Conservation (phyloP, 1,140 invertebrate genomes). For the Mycetomoellerius zeteki region DNA sequence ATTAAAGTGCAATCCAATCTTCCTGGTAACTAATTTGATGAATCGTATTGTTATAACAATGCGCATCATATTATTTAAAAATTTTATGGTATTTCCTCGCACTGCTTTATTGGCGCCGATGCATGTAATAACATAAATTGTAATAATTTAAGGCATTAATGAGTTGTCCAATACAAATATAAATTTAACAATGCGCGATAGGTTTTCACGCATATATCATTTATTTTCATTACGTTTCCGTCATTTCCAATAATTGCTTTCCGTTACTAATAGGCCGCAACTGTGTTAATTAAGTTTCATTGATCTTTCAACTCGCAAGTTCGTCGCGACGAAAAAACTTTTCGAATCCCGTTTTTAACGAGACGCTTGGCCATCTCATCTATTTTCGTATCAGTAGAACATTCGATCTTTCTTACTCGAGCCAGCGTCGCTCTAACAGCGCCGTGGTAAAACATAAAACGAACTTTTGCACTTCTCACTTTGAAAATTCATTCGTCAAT, state of each 20-base stretch:
- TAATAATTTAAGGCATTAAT: background rate
- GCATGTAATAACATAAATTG: constrained; percentile 5
- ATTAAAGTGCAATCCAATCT: background rate
- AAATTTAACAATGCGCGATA: constrained; percentile 19
- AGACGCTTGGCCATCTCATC: constrained; percentile 22
- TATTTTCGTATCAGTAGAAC: constrained; percentile 57
- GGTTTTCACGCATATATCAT: constrained; percentile 33
- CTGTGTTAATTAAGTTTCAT: constrained; percentile 65
- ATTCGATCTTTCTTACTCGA: constrained; percentile 57
- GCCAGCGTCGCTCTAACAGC: constrained; percentile 42
- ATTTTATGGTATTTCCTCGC: background rate
- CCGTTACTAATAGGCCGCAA: constrained; percentile 3
- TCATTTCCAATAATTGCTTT: constrained; percentile 56
- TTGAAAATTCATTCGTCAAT: constrained; percentile 63
- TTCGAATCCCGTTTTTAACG: constrained; percentile 49
- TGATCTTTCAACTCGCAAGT: constrained; percentile 38
- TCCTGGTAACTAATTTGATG: background rate
- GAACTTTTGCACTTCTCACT: constrained; percentile 48
- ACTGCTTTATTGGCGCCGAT: background rate
- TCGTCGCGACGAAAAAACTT: constrained; percentile 9
- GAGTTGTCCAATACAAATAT: constrained; percentile 8
- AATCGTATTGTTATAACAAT: background rate
- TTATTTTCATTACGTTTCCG: constrained; percentile 57
- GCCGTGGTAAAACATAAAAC: constrained; percentile 39
- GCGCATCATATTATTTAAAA: background rate